These are phyloP conservation scores for Melanargia galathea DNA, from an alignment of 2,888 invertebrate genomes.

Conservation along the genomic window DNA sequence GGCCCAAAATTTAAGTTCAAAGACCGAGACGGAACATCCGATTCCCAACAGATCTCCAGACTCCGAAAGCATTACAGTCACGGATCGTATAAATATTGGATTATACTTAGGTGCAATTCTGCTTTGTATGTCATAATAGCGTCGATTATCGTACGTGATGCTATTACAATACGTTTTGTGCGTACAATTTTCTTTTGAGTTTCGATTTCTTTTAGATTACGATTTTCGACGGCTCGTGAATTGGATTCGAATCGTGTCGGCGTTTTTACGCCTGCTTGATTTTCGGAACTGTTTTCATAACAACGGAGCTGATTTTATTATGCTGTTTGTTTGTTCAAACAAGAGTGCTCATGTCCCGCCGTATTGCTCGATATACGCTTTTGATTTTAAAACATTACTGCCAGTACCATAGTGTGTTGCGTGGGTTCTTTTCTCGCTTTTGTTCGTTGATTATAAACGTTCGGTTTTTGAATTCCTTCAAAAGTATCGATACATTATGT, in stretches of 20 bases:
- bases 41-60: slow-evolving; percentile 42
- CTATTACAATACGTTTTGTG: slow-evolving; percentile 74
- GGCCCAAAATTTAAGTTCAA: slow-evolving; percentile 30
- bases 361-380: slow-evolving; percentile 33
- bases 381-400: slow-evolving; percentile 28
- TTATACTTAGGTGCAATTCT: slow-evolving; percentile 80
- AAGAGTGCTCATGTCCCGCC: slow-evolving; percentile 34
- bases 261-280: slow-evolving; percentile 64
- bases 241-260: slow-evolving; percentile 62
- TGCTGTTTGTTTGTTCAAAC: slow-evolving; percentile 43
- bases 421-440: neutral
- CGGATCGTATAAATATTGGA: slow-evolving; percentile 79
- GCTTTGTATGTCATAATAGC: slow-evolving; percentile 79
- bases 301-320: slow-evolving; percentile 41
- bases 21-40: slow-evolving; percentile 42
- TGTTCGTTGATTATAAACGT: slow-evolving; percentile 2
- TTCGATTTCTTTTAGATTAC: slow-evolving; percentile 76
- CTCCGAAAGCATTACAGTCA: slow-evolving; percentile 61
- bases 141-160: slow-evolving; percentile 80
- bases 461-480: neutral
- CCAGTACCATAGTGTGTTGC: slow-evolving; percentile 16
- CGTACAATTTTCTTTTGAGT: slow-evolving; percentile 62
- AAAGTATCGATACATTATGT: neutral
- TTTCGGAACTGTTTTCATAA: slow-evolving; percentile 51
- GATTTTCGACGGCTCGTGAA: slow-evolving; percentile 61